Evolutionary conservation across 1,140 invertebrate species (phyloP).

Genomic region (Tenebrio molitor): DNA sequence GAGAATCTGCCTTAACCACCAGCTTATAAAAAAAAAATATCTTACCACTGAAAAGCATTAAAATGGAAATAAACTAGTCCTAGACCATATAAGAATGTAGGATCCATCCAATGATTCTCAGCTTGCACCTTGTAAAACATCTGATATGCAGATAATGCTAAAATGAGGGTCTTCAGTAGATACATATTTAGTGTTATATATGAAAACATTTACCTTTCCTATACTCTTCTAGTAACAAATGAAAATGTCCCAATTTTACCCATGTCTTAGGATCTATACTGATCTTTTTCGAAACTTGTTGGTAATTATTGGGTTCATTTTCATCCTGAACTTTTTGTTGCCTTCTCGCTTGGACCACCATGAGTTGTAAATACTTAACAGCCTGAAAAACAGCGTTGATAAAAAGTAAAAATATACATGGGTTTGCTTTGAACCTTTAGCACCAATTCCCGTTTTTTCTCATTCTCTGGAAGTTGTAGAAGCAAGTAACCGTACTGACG

Average conservation of each 20-base stretch:
- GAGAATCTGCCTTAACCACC: too few species aligned
- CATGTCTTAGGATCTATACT: conserved; percentile 91
- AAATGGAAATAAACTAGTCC: conserved; percentile 97
- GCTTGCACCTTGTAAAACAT: conserved; percentile 86
- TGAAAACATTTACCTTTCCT: conserved; percentile 79
- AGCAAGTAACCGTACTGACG: conserved; percentile 90
- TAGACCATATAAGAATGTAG: conserved; percentile 91
- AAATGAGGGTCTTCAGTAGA: conserved; percentile 65
- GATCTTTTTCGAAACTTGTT: conserved; percentile 72
- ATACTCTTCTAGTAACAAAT: conserved; percentile 91
- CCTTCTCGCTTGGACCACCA: conserved; percentile 83
- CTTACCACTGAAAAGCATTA: conserved; percentile 96
- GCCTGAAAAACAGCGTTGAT: conserved; percentile 68
- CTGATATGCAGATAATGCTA: conserved; percentile 95
- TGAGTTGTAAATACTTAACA: conserved; percentile 86
- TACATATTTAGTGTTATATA: too few species aligned
- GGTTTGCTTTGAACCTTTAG: conserved; percentile 73
- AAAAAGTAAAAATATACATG: conserved; percentile 42
- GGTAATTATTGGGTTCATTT: conserved; percentile 64
- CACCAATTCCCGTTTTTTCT: conserved; percentile 81
- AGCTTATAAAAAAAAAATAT: too few species aligned
- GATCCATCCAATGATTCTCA: conserved; percentile 90
- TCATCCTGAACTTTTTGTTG: conserved; percentile 71
- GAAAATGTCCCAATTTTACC: conserved; percentile 94
- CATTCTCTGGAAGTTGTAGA: conserved; percentile 81